These are phyloP conservation scores for Mimumesa dahlbomi DNA, from an alignment of 2,888 invertebrate genomes.

Conservation along the genomic window DNA sequence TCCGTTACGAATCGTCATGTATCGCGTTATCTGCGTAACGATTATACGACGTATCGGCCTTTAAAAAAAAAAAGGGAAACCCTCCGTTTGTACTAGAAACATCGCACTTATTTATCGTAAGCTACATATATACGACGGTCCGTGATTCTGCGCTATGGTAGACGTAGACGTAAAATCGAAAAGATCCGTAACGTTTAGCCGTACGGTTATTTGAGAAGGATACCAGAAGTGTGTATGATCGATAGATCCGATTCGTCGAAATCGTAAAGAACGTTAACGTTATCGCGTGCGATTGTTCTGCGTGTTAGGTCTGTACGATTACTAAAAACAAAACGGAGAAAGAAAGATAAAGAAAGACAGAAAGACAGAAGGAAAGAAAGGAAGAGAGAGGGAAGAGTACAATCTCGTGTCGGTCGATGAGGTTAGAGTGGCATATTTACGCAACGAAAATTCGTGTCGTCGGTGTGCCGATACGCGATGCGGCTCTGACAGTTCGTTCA, in stretches of 20 bases:
- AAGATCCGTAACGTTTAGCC: no score
- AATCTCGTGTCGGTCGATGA: slow-evolving; percentile 41
- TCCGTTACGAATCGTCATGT: slow-evolving; percentile 20
- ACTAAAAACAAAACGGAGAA: no score
- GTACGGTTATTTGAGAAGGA: no score
- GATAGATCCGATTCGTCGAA: background rate
- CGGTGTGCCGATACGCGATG: slow-evolving; percentile 34
- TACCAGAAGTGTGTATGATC: background rate
- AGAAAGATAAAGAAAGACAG: no score
- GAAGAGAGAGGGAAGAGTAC: background rate
- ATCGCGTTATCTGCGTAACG: background rate
- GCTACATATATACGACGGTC: no score
- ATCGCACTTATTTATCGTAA: no score
- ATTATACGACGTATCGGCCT: background rate
- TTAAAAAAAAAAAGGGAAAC: background rate
- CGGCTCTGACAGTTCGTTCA: slow-evolving; percentile 39
- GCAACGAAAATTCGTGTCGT: slow-evolving; percentile 33
- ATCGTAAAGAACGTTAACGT: background rate
- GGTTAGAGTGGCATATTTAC: slow-evolving; percentile 50
- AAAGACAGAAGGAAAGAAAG: slow-evolving; percentile 8
- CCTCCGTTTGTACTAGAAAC: no score
- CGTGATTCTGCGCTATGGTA: slow-evolving; percentile 36
- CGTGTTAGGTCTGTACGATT: no score
- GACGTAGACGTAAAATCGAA: slow-evolving; percentile 18
- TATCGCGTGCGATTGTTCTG: background rate